Evolutionary conservation across 1,140 invertebrate species (phyloP).

Genomic region (Nylanderia fulva): DNA sequence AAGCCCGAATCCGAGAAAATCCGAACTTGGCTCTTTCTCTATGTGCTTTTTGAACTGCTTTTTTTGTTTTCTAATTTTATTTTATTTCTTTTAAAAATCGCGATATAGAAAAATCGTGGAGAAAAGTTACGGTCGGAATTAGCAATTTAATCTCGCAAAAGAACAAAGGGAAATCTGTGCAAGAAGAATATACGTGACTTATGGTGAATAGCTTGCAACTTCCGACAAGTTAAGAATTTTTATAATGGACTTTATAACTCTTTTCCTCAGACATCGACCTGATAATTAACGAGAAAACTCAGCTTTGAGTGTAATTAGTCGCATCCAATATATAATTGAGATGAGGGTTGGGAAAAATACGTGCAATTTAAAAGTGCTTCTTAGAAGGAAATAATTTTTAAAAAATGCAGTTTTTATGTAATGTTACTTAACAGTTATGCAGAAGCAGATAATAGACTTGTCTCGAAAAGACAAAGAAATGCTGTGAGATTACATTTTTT

Average conservation of each 20-base stretch:
- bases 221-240: neutral
- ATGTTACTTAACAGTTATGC: neutral
- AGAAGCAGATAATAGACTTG: neutral
- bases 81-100: conserved; percentile 19
- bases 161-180: neutral
- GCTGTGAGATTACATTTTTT: no score
- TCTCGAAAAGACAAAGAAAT: neutral
- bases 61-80: neutral
- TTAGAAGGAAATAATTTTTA: neutral
- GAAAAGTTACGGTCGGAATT: conserved; percentile 11
- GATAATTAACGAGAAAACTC: neutral
- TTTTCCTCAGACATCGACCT: neutral
- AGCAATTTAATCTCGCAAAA: neutral
- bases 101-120: neutral
- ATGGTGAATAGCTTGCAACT: neutral
- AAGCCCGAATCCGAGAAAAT: neutral
- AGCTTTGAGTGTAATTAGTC: neutral
- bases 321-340: neutral
- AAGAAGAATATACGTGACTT: conserved; percentile 14
- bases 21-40: neutral
- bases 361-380: neutral
- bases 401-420: neutral
- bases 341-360: neutral
- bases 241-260: neutral
- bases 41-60: neutral